These are phyloP conservation scores for Phalacrocorax brasilianus DNA, from an alignment of 2,113 vertebrate genomes.

Conservation along the genomic window DNA sequence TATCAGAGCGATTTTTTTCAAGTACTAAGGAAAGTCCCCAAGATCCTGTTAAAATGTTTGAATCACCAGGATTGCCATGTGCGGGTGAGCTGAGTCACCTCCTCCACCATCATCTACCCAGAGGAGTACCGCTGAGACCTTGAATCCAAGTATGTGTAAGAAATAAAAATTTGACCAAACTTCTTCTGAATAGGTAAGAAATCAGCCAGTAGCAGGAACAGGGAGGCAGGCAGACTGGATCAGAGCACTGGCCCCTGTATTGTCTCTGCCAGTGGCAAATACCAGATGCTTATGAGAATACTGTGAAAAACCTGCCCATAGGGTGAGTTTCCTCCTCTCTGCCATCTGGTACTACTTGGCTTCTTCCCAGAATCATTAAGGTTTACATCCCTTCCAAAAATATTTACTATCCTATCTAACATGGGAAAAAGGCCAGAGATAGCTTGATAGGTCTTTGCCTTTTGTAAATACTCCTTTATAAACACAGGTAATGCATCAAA, in stretches of 20 bases:
- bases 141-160: neutral
- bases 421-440: neutral
- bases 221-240: neutral
- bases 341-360: neutral
- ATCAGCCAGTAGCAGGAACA: neutral
- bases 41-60: neutral
- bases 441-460: neutral
- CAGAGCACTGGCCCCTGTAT: neutral
- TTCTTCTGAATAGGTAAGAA: neutral
- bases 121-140: neutral
- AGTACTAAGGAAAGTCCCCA: neutral
- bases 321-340: conserved; percentile 21
- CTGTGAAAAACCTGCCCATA: conserved; percentile 19
- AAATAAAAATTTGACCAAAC: neutral
- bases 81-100: neutral
- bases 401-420: conserved; percentile 28
- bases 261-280: conserved; percentile 13
- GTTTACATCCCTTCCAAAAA: conserved; percentile 39
- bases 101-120: neutral
- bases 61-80: rapidly evolving
- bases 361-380: conserved; percentile 27
- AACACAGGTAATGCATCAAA: neutral
- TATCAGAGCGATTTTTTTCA: neutral
- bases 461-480: neutral
- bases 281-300: conserved; percentile 12